Evolutionary conservation across 1,140 invertebrate genomes (phyloP), one percentile per base, ranked within the genome.

Genomic region (Zaprionus capensis): DNA sequence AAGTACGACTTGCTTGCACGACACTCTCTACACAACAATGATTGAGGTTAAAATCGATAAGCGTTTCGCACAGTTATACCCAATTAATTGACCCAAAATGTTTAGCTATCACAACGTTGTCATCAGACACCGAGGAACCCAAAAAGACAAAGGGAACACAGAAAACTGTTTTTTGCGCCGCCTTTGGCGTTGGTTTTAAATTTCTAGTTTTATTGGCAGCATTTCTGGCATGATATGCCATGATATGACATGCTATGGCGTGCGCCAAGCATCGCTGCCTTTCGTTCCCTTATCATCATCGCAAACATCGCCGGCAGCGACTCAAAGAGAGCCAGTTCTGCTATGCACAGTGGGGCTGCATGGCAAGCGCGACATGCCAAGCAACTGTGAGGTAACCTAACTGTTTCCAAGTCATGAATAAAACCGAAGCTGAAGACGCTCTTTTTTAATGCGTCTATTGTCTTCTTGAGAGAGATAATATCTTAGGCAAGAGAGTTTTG

Each of bases 181-280:
- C 83, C 83, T 58, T 62, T 63, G 67, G 76, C 72, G 67, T 49
- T 83, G 77, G 77, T 75, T 87, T 87, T 80, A 57, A 77, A 83
- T 87, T 86, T 87, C 74, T 70, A 71, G 66, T 53, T 82, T 82
- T 83, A 86, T 87, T 87, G 82, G 79, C 65, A 82, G 75, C 68
- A 46, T 46, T 46, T 67, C 44, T 68, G 36, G 17, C 34, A 57
- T 20, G 53, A 63, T 77, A 49, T 24, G 22, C 22, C 49, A 28
- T 46, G 74, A 71, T 72, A 28, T 41, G 26, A 51, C 38, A 22
- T 41, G 56, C 62, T 58, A 71, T 53, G 58, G 74, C 69, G 69
- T 76, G 80, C 74, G 84, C 83, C 81, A 86, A 82, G 76, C 82
- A 80, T 73, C 76, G 80, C 80, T 82, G 72, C 53, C 80, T 82